These are phyloP conservation scores for Piaya cayana DNA, from an alignment of 2,113 vertebrate genomes.

Conservation along the genomic window DNA sequence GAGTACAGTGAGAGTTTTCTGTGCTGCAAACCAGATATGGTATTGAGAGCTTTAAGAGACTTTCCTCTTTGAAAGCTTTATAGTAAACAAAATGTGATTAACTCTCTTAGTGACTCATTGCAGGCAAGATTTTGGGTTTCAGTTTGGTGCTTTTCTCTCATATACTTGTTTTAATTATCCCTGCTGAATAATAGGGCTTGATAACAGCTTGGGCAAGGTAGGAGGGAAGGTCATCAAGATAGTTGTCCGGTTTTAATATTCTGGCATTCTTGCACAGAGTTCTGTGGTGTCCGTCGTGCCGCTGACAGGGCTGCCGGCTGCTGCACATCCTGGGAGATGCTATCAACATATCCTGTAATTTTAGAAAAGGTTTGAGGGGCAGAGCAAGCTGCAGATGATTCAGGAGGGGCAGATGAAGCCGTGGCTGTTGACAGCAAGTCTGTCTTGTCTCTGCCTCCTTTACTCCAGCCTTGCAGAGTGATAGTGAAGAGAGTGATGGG, in stretches of 20 bases:
- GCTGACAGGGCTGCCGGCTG: conserved; percentile 13
- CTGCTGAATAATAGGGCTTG: background rate
- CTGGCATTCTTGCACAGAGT: background rate
- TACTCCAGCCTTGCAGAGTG: background rate
- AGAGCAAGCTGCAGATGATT: background rate
- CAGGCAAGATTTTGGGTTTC: background rate
- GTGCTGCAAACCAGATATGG: background rate
- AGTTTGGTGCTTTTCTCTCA: background rate
- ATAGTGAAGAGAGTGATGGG: background rate
- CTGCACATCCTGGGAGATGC: conserved; percentile 46
- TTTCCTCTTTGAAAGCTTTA: conserved; percentile 6
- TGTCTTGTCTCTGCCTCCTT: background rate
- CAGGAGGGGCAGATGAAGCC: background rate
- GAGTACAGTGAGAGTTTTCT: background rate
- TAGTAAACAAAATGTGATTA: conserved; percentile 50
- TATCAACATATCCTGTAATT: conserved; percentile 25
- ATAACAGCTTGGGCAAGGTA: background rate
- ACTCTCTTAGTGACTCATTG: background rate
- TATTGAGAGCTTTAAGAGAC: background rate
- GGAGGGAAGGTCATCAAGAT: conserved; percentile 63
- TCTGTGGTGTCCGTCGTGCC: background rate
- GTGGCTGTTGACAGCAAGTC: background rate
- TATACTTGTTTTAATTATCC: conserved; percentile 7
- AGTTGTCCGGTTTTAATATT: conserved; percentile 14
- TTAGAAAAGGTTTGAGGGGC: background rate